Evolutionary conservation across 2,888 invertebrate genomes (phyloP).

Genomic region (Agonopterix arenella): DNA sequence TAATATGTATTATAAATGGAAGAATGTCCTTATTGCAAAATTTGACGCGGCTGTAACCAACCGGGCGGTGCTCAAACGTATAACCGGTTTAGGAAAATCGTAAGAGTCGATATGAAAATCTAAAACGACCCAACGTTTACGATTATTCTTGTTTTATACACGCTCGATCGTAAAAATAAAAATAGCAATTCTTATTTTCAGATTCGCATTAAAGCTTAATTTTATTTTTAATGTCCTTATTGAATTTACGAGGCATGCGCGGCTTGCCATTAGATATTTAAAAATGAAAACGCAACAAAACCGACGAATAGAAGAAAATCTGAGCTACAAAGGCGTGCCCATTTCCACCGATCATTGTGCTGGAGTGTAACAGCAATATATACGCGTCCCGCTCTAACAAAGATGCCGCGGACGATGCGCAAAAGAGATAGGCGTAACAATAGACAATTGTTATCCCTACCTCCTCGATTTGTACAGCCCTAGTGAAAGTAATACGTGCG

Average conservation of each 20-base stretch:
- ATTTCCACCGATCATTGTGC: constrained; percentile 52
- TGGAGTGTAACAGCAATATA: constrained; percentile 37
- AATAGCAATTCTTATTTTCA: constrained; percentile 8
- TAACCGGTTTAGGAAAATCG: constrained; percentile 32
- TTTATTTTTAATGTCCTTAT: constrained; percentile 3
- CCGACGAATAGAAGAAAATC: constrained; percentile 63
- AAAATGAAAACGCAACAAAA: constrained; percentile 29
- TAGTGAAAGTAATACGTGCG: constrained; percentile 33
- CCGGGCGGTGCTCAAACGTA: constrained; percentile 7
- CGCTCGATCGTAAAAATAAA: constrained; percentile 13
- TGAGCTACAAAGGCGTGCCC: constrained; percentile 48
- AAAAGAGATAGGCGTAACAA: constrained; percentile 72
- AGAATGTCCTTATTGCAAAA: constrained; percentile 36
- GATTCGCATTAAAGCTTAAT: constrained; percentile 4
- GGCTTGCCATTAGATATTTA: constrained; percentile 25
- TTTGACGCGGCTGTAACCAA: constrained; percentile 20
- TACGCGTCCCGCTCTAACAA: constrained; percentile 40
- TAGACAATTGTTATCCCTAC: constrained; percentile 76
- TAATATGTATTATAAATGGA: constrained; percentile 25
- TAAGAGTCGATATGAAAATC: constrained; percentile 26
- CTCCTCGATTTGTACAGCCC: constrained; percentile 41
- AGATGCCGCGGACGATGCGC: constrained; percentile 49
- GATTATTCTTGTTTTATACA: constrained; percentile 15
- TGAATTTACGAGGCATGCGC: constrained; percentile 43
- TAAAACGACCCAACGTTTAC: constrained; percentile 13